Evolutionary conservation across 2,888 invertebrate genomes (phyloP), one percentile per base, ranked within the genome.

Genomic region (Heliconius charithonia): DNA sequence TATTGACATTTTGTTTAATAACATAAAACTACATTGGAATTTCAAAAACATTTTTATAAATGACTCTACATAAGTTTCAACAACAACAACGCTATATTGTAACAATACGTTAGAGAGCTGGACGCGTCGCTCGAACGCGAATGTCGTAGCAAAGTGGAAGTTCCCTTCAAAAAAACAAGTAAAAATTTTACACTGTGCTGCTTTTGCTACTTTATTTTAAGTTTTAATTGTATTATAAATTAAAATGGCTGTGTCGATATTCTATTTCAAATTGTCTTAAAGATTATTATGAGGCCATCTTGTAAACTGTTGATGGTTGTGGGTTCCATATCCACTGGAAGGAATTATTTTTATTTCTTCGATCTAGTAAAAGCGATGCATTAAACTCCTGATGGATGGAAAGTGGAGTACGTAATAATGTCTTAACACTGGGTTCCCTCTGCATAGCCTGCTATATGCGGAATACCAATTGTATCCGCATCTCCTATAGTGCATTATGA

Each of bases 101-200:
- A 37, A 72, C 32, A n/a, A 59, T 72, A 32, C 19, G 72, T 59
- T 29, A 59, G 56, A 72, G 32, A 32, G 37, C 72, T 37, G 72
- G 72, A 59, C 59, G 72, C 59, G 72, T 59, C 29, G 37, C 32
- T 72, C 59, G 9, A 72, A 72, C 59, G 59, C 9, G 72, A 59
- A 16, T 37, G n/a, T 72, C 71, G 37, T 37, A 32, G 37, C 32
- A 37, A 59, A 72, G 72, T 72, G 29, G 71, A 71, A 71, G 29
- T 59, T 72, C 71, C 10, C 16, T 16, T n/a, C 32, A 16, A 72
- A 72, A n/a, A 72, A 72, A 72, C 13, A n/a, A 32, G 13, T 10
- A 59, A 59, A 63, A 72, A 59, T 32, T n/a, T 37, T 16, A 25
- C 56, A 22, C 1, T 71, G 56, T 32, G 13, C 27, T 29, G 51